These are phyloP conservation scores for Lepus townsendii DNA, from an alignment of 2,797 vertebrate species.

Conservation along the genomic window DNA sequence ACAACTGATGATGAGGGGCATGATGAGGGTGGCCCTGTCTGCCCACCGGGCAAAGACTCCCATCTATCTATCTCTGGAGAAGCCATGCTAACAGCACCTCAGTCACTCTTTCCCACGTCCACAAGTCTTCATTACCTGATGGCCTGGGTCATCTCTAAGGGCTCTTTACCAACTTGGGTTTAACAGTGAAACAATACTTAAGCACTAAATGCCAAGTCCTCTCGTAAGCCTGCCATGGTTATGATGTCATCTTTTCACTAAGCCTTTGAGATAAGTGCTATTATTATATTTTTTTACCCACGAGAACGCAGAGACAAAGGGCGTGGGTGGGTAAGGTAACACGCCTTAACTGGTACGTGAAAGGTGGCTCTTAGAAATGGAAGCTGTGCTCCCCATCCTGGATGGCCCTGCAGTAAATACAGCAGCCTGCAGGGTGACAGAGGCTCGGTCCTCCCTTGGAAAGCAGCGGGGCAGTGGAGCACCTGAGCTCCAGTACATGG, in stretches of 20 bases:
- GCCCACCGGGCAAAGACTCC: background rate
- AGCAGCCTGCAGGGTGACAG: background rate
- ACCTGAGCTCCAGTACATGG: too few species aligned
- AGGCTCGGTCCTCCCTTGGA: background rate
- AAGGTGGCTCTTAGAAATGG: conserved; percentile 6
- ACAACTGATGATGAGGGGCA: background rate
- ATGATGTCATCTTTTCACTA: conserved; percentile 17
- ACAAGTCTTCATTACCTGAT: background rate
- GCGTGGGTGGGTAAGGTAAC: background rate
- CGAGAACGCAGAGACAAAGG: conserved; percentile 40
- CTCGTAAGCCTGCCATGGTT: background rate
- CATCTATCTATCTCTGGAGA: background rate
- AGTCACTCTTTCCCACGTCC: background rate
- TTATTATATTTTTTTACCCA: background rate
- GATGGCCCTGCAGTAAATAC: background rate
- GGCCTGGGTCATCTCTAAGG: background rate
- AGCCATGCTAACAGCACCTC: background rate
- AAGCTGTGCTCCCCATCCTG: background rate
- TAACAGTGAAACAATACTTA: background rate
- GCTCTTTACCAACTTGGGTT: background rate
- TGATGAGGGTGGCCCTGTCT: background rate
- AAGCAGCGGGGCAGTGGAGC: background rate
- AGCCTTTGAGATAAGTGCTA: background rate
- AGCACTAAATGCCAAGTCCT: background rate
- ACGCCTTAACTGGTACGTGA: background rate